These are phyloP conservation scores for Catagonus wagneri DNA, from an alignment of 2,113 vertebrate genomes.

Conservation along the genomic window DNA sequence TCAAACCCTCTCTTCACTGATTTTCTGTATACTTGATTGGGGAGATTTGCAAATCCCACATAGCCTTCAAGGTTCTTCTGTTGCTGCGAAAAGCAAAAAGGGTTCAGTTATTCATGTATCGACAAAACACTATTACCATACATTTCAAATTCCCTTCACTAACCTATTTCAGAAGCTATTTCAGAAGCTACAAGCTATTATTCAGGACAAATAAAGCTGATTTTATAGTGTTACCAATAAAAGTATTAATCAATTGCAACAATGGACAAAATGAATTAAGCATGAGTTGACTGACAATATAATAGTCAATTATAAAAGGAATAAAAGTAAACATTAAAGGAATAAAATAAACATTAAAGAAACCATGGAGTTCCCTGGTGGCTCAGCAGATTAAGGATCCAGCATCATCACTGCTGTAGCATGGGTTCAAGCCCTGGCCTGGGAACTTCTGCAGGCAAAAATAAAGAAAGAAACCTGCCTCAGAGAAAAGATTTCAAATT, in stretches of 20 bases:
- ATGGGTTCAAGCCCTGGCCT: no score
- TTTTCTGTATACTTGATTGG: slow-evolving; percentile 99
- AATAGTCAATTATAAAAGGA: slow-evolving; percentile 38
- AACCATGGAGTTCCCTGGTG: background rate
- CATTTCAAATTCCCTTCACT: slow-evolving; percentile 30
- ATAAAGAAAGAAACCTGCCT: background rate
- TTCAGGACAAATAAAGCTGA: slow-evolving; percentile 22
- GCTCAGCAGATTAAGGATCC: no score
- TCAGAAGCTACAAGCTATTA: slow-evolving; percentile 52
- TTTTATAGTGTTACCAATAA: background rate
- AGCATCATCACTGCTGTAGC: no score
- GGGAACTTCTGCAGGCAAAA: no score
- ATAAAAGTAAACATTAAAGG: background rate
- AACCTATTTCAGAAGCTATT: no score
- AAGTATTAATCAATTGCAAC: background rate
- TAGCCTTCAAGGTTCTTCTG: slow-evolving; percentile 99
- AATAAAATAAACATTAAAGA: slow-evolving; percentile 26
- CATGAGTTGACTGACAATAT: slow-evolving; percentile 11
- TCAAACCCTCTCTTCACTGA: slow-evolving; percentile 99
- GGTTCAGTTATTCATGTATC: background rate
- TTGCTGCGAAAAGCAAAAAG: slow-evolving; percentile 89
- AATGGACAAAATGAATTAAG: slow-evolving; percentile 23
- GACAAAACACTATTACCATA: background rate
- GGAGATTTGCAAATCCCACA: slow-evolving; percentile 99
- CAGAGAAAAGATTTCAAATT: slow-evolving; percentile 34